phyloP scores from a whole-genome alignment of 2,888 invertebrate genomes.

The Stramonita haemastoma region DNA sequence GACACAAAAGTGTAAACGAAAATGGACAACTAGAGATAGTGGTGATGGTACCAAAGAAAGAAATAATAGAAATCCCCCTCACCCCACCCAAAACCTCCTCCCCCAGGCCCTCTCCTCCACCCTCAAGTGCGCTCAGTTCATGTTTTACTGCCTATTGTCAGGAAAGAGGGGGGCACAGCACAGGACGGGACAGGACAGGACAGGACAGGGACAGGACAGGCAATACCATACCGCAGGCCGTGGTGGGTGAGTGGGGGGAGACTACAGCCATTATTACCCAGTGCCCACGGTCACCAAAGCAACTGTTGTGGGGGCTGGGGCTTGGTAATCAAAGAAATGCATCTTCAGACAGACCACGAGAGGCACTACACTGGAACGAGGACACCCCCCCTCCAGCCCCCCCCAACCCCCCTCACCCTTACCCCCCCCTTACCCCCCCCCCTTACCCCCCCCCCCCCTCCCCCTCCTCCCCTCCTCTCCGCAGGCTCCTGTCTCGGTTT shows the following conservation, averaged over 20 bases:
- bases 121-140: background rate
- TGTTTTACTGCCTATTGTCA: constrained; percentile 33
- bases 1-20: background rate
- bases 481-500: background rate
- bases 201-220: too few species aligned
- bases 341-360: constrained; percentile 18
- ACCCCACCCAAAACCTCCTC: too few species aligned
- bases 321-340: constrained; percentile 33
- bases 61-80: background rate
- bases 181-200: too few species aligned
- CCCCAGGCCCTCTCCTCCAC: background rate
- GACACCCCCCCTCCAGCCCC: background rate
- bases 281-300: constrained; percentile 7
- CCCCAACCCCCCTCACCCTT: background rate
- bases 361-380: constrained; percentile 8
- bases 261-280: constrained; percentile 5
- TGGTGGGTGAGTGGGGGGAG: too few species aligned
- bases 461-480: background rate
- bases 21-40: background rate
- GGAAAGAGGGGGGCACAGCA: background rate
- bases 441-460: background rate
- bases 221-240: background rate
- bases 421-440: background rate
- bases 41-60: too few species aligned
- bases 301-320: constrained; percentile 6